Percentiles rank a stretch among this genome's conserved stretches.
Conservation (phyloP, 2,113 vertebrate species). For the Sturnira hondurensis region DNA sequence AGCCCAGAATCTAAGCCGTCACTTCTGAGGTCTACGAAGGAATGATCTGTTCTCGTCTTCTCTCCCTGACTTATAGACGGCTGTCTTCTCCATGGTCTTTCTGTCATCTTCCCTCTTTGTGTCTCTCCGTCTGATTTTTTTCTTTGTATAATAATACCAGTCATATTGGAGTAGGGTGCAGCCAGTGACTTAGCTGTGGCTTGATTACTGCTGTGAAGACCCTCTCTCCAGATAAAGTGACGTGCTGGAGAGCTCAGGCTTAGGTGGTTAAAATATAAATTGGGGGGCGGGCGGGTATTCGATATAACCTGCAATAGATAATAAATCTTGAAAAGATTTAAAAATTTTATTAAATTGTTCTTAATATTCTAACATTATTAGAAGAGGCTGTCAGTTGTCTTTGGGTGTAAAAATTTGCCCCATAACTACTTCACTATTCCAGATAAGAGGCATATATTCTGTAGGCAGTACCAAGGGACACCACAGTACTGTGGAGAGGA, state of each 20-base stretch:
- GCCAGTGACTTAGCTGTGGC: background rate
- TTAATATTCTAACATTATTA: background rate
- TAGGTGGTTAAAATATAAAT: background rate
- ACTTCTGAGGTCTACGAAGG: background rate
- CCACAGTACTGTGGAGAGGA: background rate
- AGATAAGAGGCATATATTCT: background rate
- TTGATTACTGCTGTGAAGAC: background rate
- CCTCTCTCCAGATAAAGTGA: background rate
- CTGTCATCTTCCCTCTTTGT: background rate
- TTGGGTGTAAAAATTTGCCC: background rate
- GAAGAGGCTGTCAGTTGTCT: background rate
- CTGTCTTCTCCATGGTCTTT: background rate
- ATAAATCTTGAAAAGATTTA: background rate
- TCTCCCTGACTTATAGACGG: background rate
- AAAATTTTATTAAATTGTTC: background rate
- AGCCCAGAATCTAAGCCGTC: background rate
- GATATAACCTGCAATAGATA: background rate
- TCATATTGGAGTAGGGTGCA: background rate
- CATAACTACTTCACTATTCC: background rate
- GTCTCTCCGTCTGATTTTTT: background rate
- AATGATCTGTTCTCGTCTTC: background rate
- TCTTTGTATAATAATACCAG: background rate
- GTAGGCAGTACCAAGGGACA: background rate
- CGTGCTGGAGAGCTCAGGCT: background rate
- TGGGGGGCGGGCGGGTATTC: background rate